phyloP scores from a whole-genome alignment of 2,888 invertebrate species.

The Pterostichus niger region DNA sequence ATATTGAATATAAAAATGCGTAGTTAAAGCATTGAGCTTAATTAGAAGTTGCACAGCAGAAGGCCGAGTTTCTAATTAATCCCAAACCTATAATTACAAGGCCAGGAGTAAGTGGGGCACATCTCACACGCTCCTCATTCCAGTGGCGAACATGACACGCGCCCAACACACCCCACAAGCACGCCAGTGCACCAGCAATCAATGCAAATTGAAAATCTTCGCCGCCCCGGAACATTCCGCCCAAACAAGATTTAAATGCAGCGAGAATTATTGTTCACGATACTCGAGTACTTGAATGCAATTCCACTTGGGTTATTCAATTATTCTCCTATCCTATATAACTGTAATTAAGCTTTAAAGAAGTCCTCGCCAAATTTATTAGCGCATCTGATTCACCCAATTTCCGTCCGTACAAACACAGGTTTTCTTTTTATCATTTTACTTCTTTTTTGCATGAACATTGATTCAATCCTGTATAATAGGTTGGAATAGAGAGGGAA shows the following conservation, averaged over 20 bases:
- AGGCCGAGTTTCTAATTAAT: slow-evolving; percentile 56
- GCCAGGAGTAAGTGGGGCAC: slow-evolving; percentile 38
- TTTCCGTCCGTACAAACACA: slow-evolving; percentile 6
- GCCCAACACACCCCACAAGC: neutral
- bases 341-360: slow-evolving; percentile 53
- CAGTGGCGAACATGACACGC: slow-evolving; percentile 18
- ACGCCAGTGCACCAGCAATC: slow-evolving; percentile 46
- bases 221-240: slow-evolving; percentile 51
- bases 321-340: slow-evolving; percentile 39
- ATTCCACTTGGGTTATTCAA: slow-evolving; percentile 46
- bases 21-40: slow-evolving; percentile 31
- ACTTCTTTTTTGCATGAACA: too few species aligned
- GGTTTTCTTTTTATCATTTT: neutral
- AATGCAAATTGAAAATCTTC: slow-evolving; percentile 53
- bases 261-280: slow-evolving; percentile 49
- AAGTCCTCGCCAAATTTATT: slow-evolving; percentile 27
- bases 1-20: neutral
- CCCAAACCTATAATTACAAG: slow-evolving; percentile 51
- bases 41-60: slow-evolving; percentile 47
- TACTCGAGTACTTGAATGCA: slow-evolving; percentile 31
- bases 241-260: slow-evolving; percentile 54
- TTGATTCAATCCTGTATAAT: too few species aligned
- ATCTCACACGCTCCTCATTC: slow-evolving; percentile 12
- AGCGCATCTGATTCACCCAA: neutral
- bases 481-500: neutral